Conservation (phyloP, 2,113 vertebrate species). For the Acinonyx jubatus region DNA sequence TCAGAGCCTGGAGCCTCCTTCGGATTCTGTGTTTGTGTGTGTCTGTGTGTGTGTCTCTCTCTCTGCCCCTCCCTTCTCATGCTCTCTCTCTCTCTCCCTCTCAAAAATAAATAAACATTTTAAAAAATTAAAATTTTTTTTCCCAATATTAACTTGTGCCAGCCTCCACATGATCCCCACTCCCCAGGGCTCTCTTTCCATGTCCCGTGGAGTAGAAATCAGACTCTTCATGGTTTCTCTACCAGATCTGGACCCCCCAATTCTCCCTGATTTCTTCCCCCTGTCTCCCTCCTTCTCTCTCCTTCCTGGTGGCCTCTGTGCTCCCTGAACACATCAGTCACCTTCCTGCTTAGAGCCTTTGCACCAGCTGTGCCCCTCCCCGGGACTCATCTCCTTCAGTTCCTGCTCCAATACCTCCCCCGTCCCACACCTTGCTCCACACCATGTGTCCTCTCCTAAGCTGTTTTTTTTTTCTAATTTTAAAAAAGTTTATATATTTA, state of each 20-base stretch:
- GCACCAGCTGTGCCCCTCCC: neutral
- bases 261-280: too few species aligned
- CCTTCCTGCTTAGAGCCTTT: neutral
- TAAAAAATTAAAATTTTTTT: too few species aligned
- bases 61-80: too few species aligned
- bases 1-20: too few species aligned
- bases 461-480: neutral
- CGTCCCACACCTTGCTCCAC: neutral
- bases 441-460: neutral
- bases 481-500: too few species aligned
- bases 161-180: neutral
- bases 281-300: too few species aligned
- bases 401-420: neutral
- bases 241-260: too few species aligned
- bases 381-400: neutral
- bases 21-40: too few species aligned
- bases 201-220: neutral
- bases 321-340: neutral
- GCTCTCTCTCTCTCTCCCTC: too few species aligned
- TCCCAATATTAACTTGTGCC: neutral
- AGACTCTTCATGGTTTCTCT: too few species aligned
- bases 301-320: neutral
- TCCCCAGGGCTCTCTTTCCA: accelerated
- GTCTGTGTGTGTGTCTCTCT: too few species aligned
- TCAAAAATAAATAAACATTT: too few species aligned